These are phyloP conservation scores for Erebia epiphron DNA, from an alignment of 2,888 invertebrate species.

Conservation along the genomic window DNA sequence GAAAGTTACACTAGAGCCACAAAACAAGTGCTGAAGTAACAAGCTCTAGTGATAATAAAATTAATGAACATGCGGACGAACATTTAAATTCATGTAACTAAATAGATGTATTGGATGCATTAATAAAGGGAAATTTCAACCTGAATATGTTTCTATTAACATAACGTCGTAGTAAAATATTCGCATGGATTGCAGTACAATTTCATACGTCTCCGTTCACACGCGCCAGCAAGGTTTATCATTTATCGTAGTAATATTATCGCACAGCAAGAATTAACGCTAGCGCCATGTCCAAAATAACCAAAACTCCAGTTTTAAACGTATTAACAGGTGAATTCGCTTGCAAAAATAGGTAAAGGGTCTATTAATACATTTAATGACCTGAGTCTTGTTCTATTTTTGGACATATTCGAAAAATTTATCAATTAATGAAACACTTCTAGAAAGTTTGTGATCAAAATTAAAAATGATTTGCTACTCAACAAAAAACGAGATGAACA, in stretches of 20 bases:
- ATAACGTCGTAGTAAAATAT: neutral
- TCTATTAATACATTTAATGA: constrained; percentile 40
- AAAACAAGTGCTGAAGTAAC: neutral
- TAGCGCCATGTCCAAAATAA: constrained; percentile 51
- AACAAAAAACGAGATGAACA: constrained; percentile 18
- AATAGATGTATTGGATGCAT: constrained; percentile 33
- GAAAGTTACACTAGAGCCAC: neutral
- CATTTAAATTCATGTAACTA: constrained; percentile 17
- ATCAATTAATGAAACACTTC: neutral
- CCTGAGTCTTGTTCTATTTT: constrained; percentile 39
- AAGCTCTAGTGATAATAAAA: constrained; percentile 37
- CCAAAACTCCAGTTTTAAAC: constrained; percentile 41
- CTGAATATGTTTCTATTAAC: neutral
- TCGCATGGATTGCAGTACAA: constrained; percentile 56
- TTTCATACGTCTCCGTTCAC: constrained; percentile 70
- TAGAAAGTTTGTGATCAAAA: constrained; percentile 6
- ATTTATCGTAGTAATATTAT: constrained; percentile 46
- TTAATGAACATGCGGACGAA: constrained; percentile 45
- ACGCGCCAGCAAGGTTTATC: constrained; percentile 63
- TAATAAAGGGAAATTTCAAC: constrained; percentile 22
- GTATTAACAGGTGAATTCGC: constrained; percentile 43
- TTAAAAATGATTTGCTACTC: constrained; percentile 33
- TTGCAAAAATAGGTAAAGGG: constrained; percentile 29
- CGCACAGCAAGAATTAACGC: constrained; percentile 60
- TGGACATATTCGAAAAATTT: constrained; percentile 33